Evolutionary conservation across 2,797 vertebrate species (phyloP), one percentile per base, ranked within the genome.

Genomic region (Labeo calbasu): DNA sequence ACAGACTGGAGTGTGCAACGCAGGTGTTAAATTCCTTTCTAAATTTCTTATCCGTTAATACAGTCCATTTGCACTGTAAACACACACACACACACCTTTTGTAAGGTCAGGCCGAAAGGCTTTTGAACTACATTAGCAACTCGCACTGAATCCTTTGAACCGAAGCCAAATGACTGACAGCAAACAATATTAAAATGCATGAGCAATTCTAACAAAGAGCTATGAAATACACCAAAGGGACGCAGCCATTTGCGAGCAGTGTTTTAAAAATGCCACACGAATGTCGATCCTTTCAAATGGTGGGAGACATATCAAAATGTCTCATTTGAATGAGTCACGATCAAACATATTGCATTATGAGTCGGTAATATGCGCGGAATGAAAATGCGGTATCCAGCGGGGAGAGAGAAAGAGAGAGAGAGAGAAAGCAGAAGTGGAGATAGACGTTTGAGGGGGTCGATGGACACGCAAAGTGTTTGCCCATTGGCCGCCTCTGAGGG

Each of bases 381-480:
- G 77, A 85, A 85, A 88, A 87, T 61, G 50, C 84, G 85, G 85
- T 79, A 87, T 79, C 76, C 84, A 85, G 83, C 61, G 72, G 59
- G 40, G 82, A 25, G 76, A 63, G 79, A 76, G 69, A 69, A 55
- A 32, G 79, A 71, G 79, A 63, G 55, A 77, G 28, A 32, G 78
- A 77, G 76, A 68, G 84, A 75, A 79, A 82, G 84, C 81, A 69
- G 79, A 73, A 83, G 77, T 84, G 77, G 61, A 87, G 82, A 82
- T 70, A 85, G 77, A 83, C 70, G 84, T 65, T 82, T 76, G 85
- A 86, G 87, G 81, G 87, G 85, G 86, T 88, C 86, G 86, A 90
- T 90, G 87, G 87, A 84, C 87, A 87, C 84, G 83, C 85, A 91
- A 90, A 91, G 89, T 87, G 87, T 89, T 87, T 89, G 89, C 81